phyloP scores from a whole-genome alignment of 2,113 vertebrate species.

The Lophotis ruficrista region DNA sequence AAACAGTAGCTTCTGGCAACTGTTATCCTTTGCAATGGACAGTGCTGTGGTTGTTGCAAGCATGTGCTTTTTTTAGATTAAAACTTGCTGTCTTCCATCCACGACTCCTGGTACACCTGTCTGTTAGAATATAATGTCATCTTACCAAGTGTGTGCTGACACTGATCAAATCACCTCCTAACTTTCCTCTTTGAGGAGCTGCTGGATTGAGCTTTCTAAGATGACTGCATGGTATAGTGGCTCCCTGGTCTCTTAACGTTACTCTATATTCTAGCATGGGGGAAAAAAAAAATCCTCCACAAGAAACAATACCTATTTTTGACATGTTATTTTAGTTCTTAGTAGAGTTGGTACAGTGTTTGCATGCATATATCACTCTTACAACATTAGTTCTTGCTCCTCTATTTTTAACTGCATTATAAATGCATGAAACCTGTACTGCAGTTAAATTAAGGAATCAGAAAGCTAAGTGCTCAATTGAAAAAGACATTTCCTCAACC shows the following conservation, averaged over 20 bases:
- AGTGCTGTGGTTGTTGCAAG: neutral
- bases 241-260: neutral
- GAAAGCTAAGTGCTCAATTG: conserved; percentile 19
- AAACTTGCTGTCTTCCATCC: neutral
- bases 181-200: neutral
- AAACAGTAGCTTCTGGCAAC: neutral
- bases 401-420: conserved; percentile 37
- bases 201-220: neutral
- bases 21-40: neutral
- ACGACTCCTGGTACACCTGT: neutral
- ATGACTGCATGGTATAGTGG: neutral
- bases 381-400: neutral
- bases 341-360: neutral
- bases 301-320: neutral
- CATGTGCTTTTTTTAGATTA: neutral
- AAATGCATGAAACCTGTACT: conserved; percentile 33
- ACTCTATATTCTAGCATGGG: neutral
- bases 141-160: neutral
- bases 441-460: conserved; percentile 38
- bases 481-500: conserved; percentile 20
- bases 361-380: neutral
- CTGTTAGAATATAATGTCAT: neutral
- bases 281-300: neutral
- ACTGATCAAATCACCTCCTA: neutral
- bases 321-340: neutral